Percentiles rank a stretch among this genome's conserved stretches.
These are phyloP conservation scores for Plectropomus leopardus DNA, from an alignment of 2,113 vertebrate species.

Conservation along the genomic window DNA sequence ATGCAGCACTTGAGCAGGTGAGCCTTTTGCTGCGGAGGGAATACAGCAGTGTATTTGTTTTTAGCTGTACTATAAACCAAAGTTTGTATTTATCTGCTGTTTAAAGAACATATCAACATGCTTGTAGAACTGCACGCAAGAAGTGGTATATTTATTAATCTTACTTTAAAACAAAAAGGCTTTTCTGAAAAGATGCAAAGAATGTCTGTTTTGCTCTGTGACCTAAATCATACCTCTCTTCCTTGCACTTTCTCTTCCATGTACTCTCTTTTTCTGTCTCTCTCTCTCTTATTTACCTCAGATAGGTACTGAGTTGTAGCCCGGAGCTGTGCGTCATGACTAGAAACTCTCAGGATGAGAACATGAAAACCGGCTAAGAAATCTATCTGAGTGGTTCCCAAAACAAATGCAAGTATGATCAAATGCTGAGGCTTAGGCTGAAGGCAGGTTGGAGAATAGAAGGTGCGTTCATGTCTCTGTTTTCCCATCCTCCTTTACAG, in stretches of 20 bases:
- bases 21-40: slow-evolving; percentile 28
- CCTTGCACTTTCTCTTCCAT: background rate
- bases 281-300: background rate
- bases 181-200: slow-evolving; percentile 8
- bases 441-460: slow-evolving; percentile 15
- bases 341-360: slow-evolving; percentile 11
- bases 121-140: background rate
- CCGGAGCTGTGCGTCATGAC: slow-evolving; percentile 7
- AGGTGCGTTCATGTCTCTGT: slow-evolving; percentile 15
- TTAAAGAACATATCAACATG: background rate
- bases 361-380: background rate
- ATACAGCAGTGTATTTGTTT: slow-evolving; percentile 6
- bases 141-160: slow-evolving; percentile 4
- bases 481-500: slow-evolving; percentile 16
- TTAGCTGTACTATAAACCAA: slow-evolving; percentile 14
- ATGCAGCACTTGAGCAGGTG: slow-evolving; percentile 60
- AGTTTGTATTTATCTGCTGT: slow-evolving; percentile 14
- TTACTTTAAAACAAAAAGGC: background rate
- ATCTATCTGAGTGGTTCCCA: background rate
- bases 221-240: slow-evolving; percentile 30
- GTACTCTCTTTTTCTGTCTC: background rate
- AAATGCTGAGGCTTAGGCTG: slow-evolving; percentile 2
- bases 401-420: background rate
- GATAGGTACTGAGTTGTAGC: background rate
- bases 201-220: slow-evolving; percentile 24